Evolutionary conservation across 2,888 invertebrate genomes (phyloP).

Genomic region (Notocelia uddmanniana): DNA sequence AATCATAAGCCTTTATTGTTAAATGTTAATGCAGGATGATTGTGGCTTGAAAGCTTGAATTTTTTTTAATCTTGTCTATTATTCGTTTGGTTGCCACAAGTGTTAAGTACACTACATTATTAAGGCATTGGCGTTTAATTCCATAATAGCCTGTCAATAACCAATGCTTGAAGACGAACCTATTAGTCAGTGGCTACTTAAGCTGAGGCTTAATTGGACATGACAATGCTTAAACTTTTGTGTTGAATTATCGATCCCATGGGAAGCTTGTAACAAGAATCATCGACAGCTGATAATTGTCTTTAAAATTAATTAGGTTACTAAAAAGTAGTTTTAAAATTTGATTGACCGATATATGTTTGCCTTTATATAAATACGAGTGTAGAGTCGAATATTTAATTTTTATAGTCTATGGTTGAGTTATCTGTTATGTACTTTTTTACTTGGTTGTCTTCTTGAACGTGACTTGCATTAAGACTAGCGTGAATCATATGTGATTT

Average conservation of each 20-base stretch:
- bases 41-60: conserved; percentile 40
- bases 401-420: not conserved
- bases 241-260: conserved; percentile 31
- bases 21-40: conserved; percentile 43
- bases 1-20: conserved; percentile 44
- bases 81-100: not conserved
- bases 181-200: conserved; percentile 44
- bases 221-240: conserved; percentile 45
- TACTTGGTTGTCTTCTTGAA: conserved; percentile 1
- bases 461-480: conserved; percentile 4
- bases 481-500: conserved; percentile 13
- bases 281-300: not conserved
- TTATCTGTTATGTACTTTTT: not conserved
- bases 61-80: conserved; percentile 20
- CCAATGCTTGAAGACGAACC: conserved; percentile 29
- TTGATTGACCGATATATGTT: not conserved
- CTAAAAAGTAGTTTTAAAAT: not conserved
- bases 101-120: conserved; percentile 23
- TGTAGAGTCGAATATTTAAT: not conserved
- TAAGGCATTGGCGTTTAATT: conserved; percentile 15
- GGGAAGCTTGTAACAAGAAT: conserved; percentile 14
- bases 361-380: too few species aligned
- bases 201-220: conserved; percentile 36
- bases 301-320: not conserved
- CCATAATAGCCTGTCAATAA: conserved; percentile 39